Conservation (phyloP, 2,797 vertebrate genomes). For the Tenualosa ilisha region DNA sequence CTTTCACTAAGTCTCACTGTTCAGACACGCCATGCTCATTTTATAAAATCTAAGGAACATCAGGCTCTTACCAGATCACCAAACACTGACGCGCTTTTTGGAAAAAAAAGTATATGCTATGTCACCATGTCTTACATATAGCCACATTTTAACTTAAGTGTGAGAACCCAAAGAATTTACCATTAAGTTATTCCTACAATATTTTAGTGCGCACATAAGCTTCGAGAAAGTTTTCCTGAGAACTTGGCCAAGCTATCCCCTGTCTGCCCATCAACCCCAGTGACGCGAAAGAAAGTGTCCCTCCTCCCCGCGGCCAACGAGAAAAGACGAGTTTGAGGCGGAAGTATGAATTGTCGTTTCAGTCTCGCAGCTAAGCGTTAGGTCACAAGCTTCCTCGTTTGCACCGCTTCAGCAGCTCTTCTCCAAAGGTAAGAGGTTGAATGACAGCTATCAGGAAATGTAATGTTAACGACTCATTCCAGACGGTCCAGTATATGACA, state of each 20-base stretch:
- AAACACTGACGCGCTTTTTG: not conserved
- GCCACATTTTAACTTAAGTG: not conserved
- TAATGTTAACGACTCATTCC: not conserved
- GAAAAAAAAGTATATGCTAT: not conserved
- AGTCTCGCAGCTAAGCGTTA: not conserved
- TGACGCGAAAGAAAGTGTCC: not conserved
- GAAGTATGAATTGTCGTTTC: conserved; percentile 18
- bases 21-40: not conserved
- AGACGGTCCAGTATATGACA: not conserved
- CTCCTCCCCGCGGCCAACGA: conserved; percentile 27
- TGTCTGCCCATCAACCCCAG: conserved; percentile 7
- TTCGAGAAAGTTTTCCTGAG: not conserved
- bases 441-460: not conserved
- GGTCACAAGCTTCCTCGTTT: conserved; percentile 24
- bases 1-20: not conserved
- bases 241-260: not conserved
- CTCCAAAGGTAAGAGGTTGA: conserved; percentile 2
- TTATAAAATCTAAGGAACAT: not conserved
- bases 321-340: conserved; percentile 27
- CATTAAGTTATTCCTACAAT: not conserved
- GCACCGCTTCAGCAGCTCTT: conserved; percentile 25
- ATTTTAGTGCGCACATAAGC: not conserved
- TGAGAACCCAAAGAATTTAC: not conserved
- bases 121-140: not conserved
- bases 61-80: not conserved